Conservation (phyloP, 1,140 invertebrate species). For the Idris sp. region DNA sequence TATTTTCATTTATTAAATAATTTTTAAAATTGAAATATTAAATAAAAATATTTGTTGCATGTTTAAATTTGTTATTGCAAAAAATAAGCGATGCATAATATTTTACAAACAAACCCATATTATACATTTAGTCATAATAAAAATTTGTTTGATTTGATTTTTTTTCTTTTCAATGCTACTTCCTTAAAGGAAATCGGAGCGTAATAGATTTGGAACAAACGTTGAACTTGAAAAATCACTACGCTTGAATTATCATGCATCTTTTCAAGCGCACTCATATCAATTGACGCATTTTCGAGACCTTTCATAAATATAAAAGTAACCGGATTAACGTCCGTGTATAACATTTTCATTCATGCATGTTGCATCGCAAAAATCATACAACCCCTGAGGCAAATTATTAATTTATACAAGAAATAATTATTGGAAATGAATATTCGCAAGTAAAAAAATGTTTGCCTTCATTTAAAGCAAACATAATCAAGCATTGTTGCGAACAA, state of each 20-base stretch:
- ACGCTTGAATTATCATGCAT: conserved; percentile 19
- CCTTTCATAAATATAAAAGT: conserved; percentile 7
- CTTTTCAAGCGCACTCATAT: conserved; percentile 12
- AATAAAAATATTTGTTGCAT: no score
- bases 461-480: conserved; percentile 11
- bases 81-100: no score
- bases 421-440: no score
- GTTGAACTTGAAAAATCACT: conserved; percentile 32
- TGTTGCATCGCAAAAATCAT: no score
- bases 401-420: no score
- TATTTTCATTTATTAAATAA: no score
- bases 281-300: conserved; percentile 19
- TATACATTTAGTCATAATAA: neutral
- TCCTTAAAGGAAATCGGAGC: conserved; percentile 7
- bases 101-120: no score
- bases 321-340: conserved; percentile 14
- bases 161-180: neutral
- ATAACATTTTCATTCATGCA: conserved; percentile 7
- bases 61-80: no score
- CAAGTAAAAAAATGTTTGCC: no score
- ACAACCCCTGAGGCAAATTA: no score
- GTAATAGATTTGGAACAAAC: conserved; percentile 24
- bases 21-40: no score
- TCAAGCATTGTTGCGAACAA: conserved; percentile 12
- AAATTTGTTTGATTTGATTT: neutral